phyloP scores from a whole-genome alignment of 2,797 vertebrate genomes.

The Parauchenoglanis punctatus region DNA sequence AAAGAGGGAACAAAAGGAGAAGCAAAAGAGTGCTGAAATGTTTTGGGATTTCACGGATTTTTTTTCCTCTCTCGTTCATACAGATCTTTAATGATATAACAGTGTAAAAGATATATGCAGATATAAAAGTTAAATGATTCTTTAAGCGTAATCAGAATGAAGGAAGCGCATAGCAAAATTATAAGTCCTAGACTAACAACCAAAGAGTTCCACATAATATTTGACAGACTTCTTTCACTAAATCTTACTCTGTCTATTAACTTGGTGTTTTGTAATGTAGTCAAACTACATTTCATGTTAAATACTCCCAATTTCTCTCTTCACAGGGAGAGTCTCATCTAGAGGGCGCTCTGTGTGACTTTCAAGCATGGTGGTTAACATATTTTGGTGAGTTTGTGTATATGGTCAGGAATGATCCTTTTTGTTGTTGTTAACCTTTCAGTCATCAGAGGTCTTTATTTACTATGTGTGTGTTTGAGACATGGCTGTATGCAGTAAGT shows the following conservation, averaged over 20 bases:
- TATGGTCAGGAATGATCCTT: background rate
- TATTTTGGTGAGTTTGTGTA: conserved; percentile 78
- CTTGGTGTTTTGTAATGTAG: background rate
- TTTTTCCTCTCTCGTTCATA: background rate
- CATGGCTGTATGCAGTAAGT: background rate
- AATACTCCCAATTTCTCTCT: conserved; percentile 21
- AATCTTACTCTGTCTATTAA: background rate
- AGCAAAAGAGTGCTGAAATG: background rate
- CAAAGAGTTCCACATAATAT: background rate
- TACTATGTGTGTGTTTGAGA: background rate
- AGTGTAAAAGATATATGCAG: background rate
- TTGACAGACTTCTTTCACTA: background rate
- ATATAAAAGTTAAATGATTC: background rate
- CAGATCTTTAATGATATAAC: background rate
- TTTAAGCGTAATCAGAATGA: background rate
- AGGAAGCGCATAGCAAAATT: background rate
- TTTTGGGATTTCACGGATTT: background rate
- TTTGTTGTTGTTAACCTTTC: background rate
- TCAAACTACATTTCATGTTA: background rate
- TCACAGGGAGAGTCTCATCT: conserved; percentile 75
- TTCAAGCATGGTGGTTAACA: conserved; percentile 84
- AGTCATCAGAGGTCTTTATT: background rate
- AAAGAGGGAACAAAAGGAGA: background rate
- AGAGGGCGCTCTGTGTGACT: conserved; percentile 75
- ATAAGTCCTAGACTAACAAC: background rate